A percentile compares a stretch with the other conserved stretches of the same genome.
phyloP scores from a whole-genome alignment of 2,113 vertebrate genomes.

The Hirundichthys speculiger region DNA sequence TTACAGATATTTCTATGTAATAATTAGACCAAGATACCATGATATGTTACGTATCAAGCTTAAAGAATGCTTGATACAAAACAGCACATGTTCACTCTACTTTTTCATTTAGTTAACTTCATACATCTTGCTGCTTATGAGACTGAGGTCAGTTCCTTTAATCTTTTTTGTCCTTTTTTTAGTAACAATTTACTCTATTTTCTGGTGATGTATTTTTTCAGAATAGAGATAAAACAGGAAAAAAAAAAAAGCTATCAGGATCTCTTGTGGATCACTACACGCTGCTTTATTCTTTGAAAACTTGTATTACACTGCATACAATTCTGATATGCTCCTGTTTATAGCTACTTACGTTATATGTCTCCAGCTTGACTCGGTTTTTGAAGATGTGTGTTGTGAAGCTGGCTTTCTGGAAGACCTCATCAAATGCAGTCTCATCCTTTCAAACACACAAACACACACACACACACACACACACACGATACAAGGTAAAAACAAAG shows the following conservation, averaged over 20 bases:
- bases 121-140: too few species aligned
- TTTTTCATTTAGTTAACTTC: too few species aligned
- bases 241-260: slow-evolving; percentile 29
- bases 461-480: slow-evolving; percentile 5
- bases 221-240: too few species aligned
- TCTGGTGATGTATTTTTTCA: background rate
- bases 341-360: slow-evolving; percentile 88
- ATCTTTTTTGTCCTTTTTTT: too few species aligned
- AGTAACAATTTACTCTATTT: too few species aligned
- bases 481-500: slow-evolving; percentile 20
- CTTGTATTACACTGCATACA: slow-evolving; percentile 12
- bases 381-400: slow-evolving; percentile 87
- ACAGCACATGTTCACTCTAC: too few species aligned
- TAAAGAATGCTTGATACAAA: background rate
- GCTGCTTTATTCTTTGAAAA: slow-evolving; percentile 5
- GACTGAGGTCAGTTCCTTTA: too few species aligned
- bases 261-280: slow-evolving; percentile 20
- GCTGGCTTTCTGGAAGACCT: slow-evolving; percentile 89
- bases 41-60: background rate
- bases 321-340: slow-evolving; percentile 5
- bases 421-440: slow-evolving; percentile 87
- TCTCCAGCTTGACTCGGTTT: slow-evolving; percentile 90
- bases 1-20: slow-evolving; percentile 6
- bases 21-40: too few species aligned
- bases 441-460: slow-evolving; percentile 27